phyloP scores from a whole-genome alignment of 2,797 vertebrate species.

The Otus scops region DNA sequence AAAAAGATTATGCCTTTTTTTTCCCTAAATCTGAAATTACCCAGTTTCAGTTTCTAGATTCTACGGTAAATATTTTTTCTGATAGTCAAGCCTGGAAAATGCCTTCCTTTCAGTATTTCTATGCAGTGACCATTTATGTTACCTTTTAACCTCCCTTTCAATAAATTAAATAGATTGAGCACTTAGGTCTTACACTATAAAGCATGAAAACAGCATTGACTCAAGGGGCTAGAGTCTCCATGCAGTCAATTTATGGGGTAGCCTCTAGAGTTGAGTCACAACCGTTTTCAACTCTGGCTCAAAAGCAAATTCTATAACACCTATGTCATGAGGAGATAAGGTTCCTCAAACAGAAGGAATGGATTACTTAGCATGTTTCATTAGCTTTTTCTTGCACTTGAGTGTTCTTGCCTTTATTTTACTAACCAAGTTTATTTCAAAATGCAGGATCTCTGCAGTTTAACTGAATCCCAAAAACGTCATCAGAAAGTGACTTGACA shows the following conservation, averaged over 20 bases:
- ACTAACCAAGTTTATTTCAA: background rate
- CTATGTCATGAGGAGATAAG: background rate
- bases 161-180: background rate
- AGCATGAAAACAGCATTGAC: background rate
- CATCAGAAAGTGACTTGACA: conserved; percentile 38
- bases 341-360: background rate
- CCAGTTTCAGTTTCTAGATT: background rate
- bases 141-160: background rate
- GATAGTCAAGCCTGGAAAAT: background rate
- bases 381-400: background rate
- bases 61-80: background rate
- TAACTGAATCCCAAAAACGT: conserved; percentile 11
- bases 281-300: background rate
- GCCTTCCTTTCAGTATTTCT: background rate
- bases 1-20: background rate
- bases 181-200: background rate
- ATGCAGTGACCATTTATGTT: background rate
- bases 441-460: conserved; percentile 30
- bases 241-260: background rate
- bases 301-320: background rate
- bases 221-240: background rate
- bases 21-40: background rate
- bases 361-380: background rate
- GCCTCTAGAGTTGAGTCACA: background rate
- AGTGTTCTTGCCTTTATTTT: background rate